A percentile compares a stretch with the other conserved stretches of the same genome.
Conservation (phyloP, 1,140 invertebrate species). For the Pomacea maculata region DNA sequence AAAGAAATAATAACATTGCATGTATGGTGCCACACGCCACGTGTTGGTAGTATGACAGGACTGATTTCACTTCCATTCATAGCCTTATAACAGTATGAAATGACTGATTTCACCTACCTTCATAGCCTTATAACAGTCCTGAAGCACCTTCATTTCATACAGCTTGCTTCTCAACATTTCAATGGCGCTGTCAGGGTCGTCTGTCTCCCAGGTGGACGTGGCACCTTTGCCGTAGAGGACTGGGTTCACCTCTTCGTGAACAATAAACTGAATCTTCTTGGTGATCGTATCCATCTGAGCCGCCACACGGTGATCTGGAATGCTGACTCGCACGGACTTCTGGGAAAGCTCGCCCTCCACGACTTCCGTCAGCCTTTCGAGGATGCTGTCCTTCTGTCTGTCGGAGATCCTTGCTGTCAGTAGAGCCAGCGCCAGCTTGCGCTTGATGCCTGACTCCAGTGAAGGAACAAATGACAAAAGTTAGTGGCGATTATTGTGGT, state of each 20-base stretch:
- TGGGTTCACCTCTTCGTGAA: conserved; percentile 23
- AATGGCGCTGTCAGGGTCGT: conserved; percentile 13
- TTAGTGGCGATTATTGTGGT: too few relatives aligned
- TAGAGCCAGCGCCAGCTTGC: conserved; percentile 25
- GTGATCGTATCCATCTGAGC: conserved; percentile 19
- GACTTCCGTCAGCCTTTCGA: conserved; percentile 13
- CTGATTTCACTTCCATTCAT: not conserved
- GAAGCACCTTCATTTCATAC: conserved; percentile 16
- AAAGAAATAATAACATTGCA: too few relatives aligned
- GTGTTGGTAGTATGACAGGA: too few relatives aligned
- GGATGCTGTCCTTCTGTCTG: conserved; percentile 24
- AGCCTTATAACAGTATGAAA: not conserved
- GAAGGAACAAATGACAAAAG: too few relatives aligned
- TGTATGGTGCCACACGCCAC: too few relatives aligned
- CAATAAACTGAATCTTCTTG: conserved; percentile 8
- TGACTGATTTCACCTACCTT: conserved; percentile 3
- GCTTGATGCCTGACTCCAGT: conserved; percentile 8
- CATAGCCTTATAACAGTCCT: conserved; percentile 21
- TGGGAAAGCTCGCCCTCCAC: conserved; percentile 21
- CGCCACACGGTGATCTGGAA: conserved; percentile 25
- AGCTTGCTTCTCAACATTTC: conserved; percentile 19
- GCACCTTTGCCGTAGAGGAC: conserved; percentile 20
- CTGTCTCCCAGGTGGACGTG: conserved; percentile 3
- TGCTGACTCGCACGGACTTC: conserved; percentile 20
- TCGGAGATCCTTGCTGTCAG: conserved; percentile 27